These are phyloP conservation scores for Doris montereyensis DNA, from an alignment of 2,888 invertebrate species.

Conservation along the genomic window DNA sequence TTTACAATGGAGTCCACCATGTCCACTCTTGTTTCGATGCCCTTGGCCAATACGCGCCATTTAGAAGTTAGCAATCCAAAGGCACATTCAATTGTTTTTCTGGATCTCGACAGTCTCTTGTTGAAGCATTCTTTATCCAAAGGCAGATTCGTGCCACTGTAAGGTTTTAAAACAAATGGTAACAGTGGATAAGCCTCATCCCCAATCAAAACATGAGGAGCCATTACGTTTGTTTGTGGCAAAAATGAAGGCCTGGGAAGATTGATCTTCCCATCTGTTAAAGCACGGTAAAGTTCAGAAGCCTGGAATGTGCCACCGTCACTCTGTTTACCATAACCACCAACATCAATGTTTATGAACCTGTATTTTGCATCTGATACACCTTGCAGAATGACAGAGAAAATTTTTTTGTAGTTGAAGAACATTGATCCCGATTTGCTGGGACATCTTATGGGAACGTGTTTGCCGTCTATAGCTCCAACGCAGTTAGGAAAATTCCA, in stretches of 20 bases:
- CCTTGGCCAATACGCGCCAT: conserved; percentile 14
- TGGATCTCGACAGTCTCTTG: conserved; percentile 7
- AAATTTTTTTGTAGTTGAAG: not conserved
- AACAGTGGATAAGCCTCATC: conserved; percentile 17
- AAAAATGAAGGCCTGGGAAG: not conserved
- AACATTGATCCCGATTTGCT: not conserved
- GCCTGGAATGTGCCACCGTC: conserved; percentile 25
- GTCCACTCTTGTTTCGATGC: conserved; percentile 15
- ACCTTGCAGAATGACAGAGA: not conserved
- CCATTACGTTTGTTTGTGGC: conserved; percentile 15
- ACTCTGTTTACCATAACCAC: conserved; percentile 27
- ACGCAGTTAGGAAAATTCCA: not conserved
- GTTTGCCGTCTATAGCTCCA: not conserved
- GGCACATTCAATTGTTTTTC: conserved; percentile 20
- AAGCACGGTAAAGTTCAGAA: conserved; percentile 6
- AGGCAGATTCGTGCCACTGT: not conserved
- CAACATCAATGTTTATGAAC: conserved; percentile 16
- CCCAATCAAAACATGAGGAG: not conserved
- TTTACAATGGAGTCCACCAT: conserved; percentile 17
- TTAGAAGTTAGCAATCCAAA: conserved; percentile 10
- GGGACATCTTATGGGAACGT: not conserved
- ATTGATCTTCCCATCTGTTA: not conserved
- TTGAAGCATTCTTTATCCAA: conserved; percentile 12
- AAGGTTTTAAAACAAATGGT: conserved; percentile 3
- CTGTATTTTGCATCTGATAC: conserved; percentile 13